phyloP scores from a whole-genome alignment of 2,888 invertebrate genomes.

The Melanostoma scalare region DNA sequence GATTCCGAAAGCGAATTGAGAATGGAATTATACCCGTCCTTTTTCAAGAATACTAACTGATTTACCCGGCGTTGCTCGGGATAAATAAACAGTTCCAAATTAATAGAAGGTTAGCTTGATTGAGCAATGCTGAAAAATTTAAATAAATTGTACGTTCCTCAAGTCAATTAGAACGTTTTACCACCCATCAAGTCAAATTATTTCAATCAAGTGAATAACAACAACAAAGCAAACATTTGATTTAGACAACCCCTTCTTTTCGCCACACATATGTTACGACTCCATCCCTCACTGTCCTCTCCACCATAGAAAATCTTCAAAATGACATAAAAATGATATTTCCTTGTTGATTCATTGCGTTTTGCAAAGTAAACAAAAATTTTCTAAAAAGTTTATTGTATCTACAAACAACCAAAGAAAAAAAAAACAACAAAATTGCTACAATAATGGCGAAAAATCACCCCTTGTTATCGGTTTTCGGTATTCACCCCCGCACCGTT shows the following conservation, averaged over 20 bases:
- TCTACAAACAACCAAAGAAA: slow-evolving; percentile 25
- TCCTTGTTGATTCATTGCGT: slow-evolving; percentile 72
- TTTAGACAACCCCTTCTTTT: slow-evolving; percentile 42
- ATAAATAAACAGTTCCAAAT: too few relatives aligned
- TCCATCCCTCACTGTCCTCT: slow-evolving; percentile 10
- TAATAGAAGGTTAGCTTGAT: too few relatives aligned
- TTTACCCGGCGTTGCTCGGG: too few relatives aligned
- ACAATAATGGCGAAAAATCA: slow-evolving; percentile 80
- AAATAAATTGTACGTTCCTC: too few relatives aligned
- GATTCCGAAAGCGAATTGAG: too few relatives aligned
- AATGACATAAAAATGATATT: slow-evolving; percentile 68
- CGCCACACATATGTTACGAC: slow-evolving; percentile 55
- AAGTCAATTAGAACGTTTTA: too few relatives aligned
- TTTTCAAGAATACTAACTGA: too few relatives aligned
- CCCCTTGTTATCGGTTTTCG: slow-evolving; percentile 72
- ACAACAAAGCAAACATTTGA: slow-evolving; percentile 43
- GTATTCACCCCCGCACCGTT: slow-evolving; percentile 50
- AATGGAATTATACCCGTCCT: too few relatives aligned
- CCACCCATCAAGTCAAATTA: background rate
- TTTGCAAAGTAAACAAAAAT: slow-evolving; percentile 75
- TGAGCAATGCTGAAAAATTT: too few relatives aligned
- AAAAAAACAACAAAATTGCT: slow-evolving; percentile 76
- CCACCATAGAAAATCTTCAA: slow-evolving; percentile 34
- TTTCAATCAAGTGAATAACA: slow-evolving; percentile 59
- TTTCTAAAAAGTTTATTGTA: slow-evolving; percentile 29